phyloP scores from a whole-genome alignment of 2,888 invertebrate species.

The Bruchidius siliquastri region DNA sequence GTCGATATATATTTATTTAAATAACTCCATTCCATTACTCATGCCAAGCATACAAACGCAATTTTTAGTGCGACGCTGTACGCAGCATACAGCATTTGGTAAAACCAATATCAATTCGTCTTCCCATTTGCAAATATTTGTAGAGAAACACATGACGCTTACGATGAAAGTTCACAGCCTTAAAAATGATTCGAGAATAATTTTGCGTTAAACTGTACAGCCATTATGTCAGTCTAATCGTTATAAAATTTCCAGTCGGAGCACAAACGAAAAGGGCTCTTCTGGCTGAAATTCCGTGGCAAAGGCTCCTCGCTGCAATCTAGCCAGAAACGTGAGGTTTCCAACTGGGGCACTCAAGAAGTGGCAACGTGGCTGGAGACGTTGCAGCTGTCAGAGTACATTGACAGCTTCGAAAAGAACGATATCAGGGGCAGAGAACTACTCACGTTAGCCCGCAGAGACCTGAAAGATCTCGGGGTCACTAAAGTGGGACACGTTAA shows the following conservation, averaged over 20 bases:
- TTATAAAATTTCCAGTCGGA: conserved; percentile 40
- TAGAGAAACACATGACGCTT: no score
- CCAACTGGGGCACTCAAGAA: conserved; percentile 81
- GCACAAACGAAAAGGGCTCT: conserved; percentile 57
- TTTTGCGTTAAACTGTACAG: no score
- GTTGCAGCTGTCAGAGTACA: conserved; percentile 84
- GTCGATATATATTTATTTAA: no score
- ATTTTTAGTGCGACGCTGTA: no score
- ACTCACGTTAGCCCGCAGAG: conserved; percentile 77
- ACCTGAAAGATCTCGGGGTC: conserved; percentile 86
- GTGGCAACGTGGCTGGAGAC: conserved; percentile 88
- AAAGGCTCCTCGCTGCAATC: conserved; percentile 45
- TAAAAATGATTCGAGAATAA: no score
- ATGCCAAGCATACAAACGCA: no score
- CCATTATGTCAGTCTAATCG: no score
- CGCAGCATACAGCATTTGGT: no score
- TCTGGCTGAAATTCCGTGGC: conserved; percentile 64
- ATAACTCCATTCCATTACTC: no score
- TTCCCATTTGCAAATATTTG: no score
- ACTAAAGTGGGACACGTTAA: conserved; percentile 95
- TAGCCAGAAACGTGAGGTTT: conserved; percentile 53
- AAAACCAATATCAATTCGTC: no score
- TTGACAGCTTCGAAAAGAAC: conserved; percentile 83
- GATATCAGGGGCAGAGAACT: conserved; percentile 90
- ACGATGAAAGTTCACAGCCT: no score